Evolutionary conservation across 2,888 invertebrate species (phyloP), one percentile per base, ranked within the genome.

Genomic region (Andricus quercusramuli): DNA sequence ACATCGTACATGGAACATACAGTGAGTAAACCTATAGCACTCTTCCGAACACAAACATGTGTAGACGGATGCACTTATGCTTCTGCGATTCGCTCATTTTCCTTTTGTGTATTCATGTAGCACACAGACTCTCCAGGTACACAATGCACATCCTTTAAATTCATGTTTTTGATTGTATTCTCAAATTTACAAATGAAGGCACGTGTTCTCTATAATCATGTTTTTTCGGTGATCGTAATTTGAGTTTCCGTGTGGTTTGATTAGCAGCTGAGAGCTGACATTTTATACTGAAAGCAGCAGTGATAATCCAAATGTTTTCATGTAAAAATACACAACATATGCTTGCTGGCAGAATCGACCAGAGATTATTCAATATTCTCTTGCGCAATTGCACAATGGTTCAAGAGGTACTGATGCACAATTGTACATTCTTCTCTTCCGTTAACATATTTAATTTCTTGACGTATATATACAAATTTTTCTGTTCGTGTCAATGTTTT

Each of bases 41-140:
- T 66, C 67, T 66, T 67, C 67, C 5, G 65, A 65, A 32, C 41
- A 67, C 41, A 67, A 41, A 13, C 41, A n/a, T 41, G 22, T 67
- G 56, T 56, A 56, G 8, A n/a, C 25, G 62, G 25, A 62, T 62
- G 22, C 62, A 62, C 25, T 25, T 62, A 68, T 68, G 68, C 68
- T 68, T 68, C 25, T 68, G 44, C 44, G 47, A 68, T 47, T 68
- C 68, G 67, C 37, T 68, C 68, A 68, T 47, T 68, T 68, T 47
- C 47, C 68, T 68, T 68, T 68, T 68, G 44, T 68, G 68, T 68
- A 68, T 68, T 68, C 25, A 56, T 56, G 56, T 56, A 56, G n/a
- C 25, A 68, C 68, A 68, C 8, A 68, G 5, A 44, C 22, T 68
- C 22, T 68, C 13, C 25, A 62, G n/a, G n/a, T 44, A n/a, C 32